Base-by-base conservation (phyloP, 64 coral and sea anemone species). In the Montipora sp. region DNA sequence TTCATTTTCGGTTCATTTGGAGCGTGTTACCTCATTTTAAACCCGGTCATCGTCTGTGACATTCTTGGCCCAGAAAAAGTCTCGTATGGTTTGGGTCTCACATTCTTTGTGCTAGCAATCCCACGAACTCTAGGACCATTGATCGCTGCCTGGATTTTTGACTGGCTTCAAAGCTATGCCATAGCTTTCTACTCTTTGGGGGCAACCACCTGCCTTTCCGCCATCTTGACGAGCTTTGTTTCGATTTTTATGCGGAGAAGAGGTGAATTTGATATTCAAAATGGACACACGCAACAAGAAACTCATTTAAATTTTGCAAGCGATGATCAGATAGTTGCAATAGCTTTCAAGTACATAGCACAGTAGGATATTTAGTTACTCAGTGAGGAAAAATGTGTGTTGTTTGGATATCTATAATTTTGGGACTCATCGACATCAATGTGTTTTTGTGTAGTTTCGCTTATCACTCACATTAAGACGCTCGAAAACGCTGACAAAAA, bases 121-220 rank as follows among this genome's bases (percentile, higher is more conserved):
- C 93, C 93, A 16, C 90, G 78, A 20, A 90, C 72, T 10, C 5
- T 90, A 2, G 95, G 95, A 12, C 92, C 92, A 2, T 88, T 90
- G 13, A 79, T 96, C 7, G 95, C 95, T 8, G 95, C 92, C 20
- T 88, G 79, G 82, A 90, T 96, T 47, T 96, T 81, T 60, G 92
- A 94, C 73, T 51, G 58, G 8, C 90, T 83, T 8, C 88, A 94
- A 44, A 94, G 81, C 44, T 96, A 96, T 36, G 79, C 90, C 47
- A 27, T 91, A 6, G 90, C 95, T n/a, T 96, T 96, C 46, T 89
- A 87, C 11, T 22, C 90, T 2, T 73, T 89, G 22, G 92, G 95
- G 1, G 91, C 47, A 0, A 80, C 87, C 1, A 91, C 92, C 11
- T 72, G 89, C 45, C 3, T 94, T 10, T 93, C 95, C 22, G 75